phyloP scores from a whole-genome alignment of 2,888 invertebrate genomes.

The Cryptophagus acutangulus region DNA sequence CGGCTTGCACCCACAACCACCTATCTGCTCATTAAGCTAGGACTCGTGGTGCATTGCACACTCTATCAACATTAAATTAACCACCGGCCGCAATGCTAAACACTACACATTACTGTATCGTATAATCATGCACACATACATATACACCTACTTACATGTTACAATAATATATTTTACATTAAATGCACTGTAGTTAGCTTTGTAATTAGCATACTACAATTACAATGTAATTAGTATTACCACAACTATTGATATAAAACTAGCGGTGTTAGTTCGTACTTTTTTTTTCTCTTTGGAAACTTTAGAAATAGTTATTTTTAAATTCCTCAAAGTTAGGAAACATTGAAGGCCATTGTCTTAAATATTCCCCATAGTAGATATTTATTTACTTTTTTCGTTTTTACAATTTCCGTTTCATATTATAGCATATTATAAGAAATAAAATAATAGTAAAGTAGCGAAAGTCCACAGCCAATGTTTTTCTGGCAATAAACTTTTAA shows the following conservation, averaged over 20 bases:
- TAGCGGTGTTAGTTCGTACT: conserved; percentile 5
- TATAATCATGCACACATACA: conserved; percentile 9
- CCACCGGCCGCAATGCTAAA: conserved; percentile 30
- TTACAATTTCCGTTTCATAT: no score
- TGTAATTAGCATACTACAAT: conserved; percentile 16
- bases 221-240: no score
- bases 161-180: conserved; percentile 17
- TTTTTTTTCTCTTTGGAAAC: no score
- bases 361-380: no score
- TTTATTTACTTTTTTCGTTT: no score
- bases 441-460: no score
- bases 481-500: no score
- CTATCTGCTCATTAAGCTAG: conserved; percentile 38
- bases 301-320: no score
- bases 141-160: conserved; percentile 14
- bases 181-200: conserved; percentile 14
- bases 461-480: no score
- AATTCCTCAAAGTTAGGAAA: no score
- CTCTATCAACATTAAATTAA: conserved; percentile 41
- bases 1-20: conserved; percentile 35
- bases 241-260: conserved; percentile 4
- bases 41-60: conserved; percentile 33
- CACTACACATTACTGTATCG: conserved; percentile 23
- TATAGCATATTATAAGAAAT: no score
- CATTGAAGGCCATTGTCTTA: no score